These are phyloP conservation scores for Stratiomys singularior DNA, from an alignment of 2,888 invertebrate species.

Conservation along the genomic window DNA sequence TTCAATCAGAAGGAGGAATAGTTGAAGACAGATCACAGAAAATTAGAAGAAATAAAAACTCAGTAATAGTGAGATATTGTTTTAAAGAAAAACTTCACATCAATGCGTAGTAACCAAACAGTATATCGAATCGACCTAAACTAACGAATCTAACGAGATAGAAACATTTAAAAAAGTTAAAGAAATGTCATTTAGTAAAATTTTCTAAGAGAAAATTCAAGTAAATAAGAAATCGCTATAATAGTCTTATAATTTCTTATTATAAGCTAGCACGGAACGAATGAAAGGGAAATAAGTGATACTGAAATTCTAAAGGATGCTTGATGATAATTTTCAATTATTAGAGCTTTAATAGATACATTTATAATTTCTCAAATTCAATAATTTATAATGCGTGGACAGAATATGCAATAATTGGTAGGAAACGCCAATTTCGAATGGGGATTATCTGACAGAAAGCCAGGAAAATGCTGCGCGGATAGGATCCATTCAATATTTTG, in stretches of 20 bases:
- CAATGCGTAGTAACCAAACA: not conserved
- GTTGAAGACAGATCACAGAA: not conserved
- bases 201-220: constrained; percentile 24
- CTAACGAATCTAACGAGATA: not conserved
- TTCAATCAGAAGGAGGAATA: not conserved
- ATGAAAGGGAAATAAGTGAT: constrained; percentile 24
- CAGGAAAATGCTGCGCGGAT: too few species aligned
- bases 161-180: not conserved
- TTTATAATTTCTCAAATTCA: not conserved
- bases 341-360: constrained; percentile 12
- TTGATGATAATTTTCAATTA: constrained; percentile 8
- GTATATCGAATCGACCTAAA: constrained; percentile 32
- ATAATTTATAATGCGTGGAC: too few species aligned
- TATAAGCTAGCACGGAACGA: constrained; percentile 26
- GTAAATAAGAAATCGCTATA: constrained; percentile 1
- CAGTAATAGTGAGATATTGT: not conserved
- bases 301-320: constrained; percentile 32
- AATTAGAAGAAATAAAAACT: not conserved
- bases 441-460: too few species aligned
- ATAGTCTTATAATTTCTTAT: constrained; percentile 25
- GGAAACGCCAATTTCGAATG: too few species aligned
- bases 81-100: not conserved
- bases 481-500: too few species aligned
- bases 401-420: too few species aligned
- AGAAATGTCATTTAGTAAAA: not conserved